A percentile compares a stretch with the other conserved stretches of the same genome.
phyloP scores from a whole-genome alignment of 1,140 invertebrate genomes.

The Ceratina japonica region DNA sequence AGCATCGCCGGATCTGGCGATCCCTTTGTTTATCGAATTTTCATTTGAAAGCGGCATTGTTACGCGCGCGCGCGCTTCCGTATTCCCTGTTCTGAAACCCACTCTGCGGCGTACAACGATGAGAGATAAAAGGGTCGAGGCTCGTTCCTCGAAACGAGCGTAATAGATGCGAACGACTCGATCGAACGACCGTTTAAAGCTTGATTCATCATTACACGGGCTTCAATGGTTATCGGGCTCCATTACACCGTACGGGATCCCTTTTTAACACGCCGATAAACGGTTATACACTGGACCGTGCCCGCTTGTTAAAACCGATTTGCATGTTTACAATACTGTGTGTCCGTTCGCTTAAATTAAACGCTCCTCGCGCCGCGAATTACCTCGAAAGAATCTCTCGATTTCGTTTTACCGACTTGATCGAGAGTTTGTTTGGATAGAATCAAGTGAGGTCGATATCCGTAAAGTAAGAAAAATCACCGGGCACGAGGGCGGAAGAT shows the following conservation, averaged over 20 bases:
- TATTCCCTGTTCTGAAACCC: neutral
- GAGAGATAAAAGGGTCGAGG: neutral
- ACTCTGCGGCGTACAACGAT: neutral
- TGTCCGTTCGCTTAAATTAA: neutral
- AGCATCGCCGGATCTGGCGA: neutral
- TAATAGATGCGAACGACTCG: slow-evolving; percentile 15
- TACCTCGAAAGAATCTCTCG: no score
- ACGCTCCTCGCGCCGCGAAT: no score
- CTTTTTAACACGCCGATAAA: neutral
- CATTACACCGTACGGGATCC: neutral
- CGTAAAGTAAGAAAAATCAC: neutral
- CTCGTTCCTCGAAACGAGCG: neutral
- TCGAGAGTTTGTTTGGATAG: no score
- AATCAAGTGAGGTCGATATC: neutral
- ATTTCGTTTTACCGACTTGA: no score
- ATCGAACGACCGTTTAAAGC: neutral
- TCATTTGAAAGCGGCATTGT: slow-evolving; percentile 32
- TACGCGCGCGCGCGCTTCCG: neutral
- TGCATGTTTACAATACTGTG: neutral
- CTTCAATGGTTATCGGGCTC: neutral
- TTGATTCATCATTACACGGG: slow-evolving; percentile 11
- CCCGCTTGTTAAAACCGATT: no score
- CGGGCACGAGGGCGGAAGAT: neutral
- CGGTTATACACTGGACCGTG: neutral
- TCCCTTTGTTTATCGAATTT: slow-evolving; percentile 42